Base-by-base conservation (phyloP, 2,888 invertebrate genomes). In the Orgyia antiqua region DNA sequence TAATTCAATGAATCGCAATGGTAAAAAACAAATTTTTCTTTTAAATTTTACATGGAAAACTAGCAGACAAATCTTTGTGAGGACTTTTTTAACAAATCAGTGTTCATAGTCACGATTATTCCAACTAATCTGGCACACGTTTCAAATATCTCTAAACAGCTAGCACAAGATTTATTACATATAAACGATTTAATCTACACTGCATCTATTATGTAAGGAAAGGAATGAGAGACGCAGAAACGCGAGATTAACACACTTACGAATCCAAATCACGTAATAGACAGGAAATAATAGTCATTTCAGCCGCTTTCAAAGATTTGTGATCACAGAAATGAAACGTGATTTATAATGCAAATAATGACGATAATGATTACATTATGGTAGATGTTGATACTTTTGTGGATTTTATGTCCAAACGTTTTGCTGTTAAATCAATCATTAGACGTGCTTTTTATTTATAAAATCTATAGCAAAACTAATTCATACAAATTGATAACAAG, bases 331-430 rank as follows among this genome's bases (percentile, higher is more conserved):
- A 42, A 47, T 58, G 58, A 53, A 59, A 58, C 51, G 57, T 56
- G 59, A 62, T 49, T 51, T 46, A 47, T 43, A 55, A 46, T 49
- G 49, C 51, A 51, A 52, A 57, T 55, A 54, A 60, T 51, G 53
- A 51, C 51, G 48, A 48, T 49, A 15, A 48, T 49, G 39, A 55
- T 50, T 49, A 35, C 36, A 38, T 37, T 43, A 46, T 35, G 36
- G 36, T 35, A 45, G 44, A 52, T 47, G 45, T 49, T 49, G 46
- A 51, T 45, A 41, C 39, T 58, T 49, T 49, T 45, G 43, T 43
- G 42, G 42, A 54, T 48, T 48, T 46, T 46, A 49, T 46, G 43
- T 31, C 47, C 42, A 40, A 41, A 52, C 45, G 48, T 51, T 40
- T 45, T 49, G 45, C 41, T 13, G 13, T 24, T 8, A 4, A 13